Percentiles rank a stretch among this genome's conserved stretches.
These are phyloP conservation scores for Athripsodes cinereus DNA, from an alignment of 2,888 invertebrate genomes.

Conservation along the genomic window DNA sequence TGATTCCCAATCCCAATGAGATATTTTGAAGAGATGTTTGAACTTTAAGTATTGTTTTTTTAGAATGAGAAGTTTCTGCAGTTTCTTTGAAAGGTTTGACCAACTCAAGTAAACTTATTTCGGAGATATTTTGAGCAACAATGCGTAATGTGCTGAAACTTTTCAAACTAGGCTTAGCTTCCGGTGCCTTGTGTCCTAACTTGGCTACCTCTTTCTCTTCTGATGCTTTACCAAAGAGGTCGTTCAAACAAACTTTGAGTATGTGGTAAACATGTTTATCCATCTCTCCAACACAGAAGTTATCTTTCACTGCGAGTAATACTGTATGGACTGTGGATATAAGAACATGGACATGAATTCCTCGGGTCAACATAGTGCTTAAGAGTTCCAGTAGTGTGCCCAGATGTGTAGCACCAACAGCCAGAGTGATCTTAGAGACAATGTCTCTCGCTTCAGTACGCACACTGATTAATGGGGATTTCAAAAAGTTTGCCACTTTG, in stretches of 20 bases:
- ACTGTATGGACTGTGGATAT: constrained; percentile 84
- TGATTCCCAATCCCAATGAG: constrained; percentile 75
- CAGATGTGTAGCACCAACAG: constrained; percentile 79
- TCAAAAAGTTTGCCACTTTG: constrained; percentile 86
- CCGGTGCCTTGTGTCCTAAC: constrained; percentile 72
- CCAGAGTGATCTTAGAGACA: constrained; percentile 83
- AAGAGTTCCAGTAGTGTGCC: constrained; percentile 74
- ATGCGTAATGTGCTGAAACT: constrained; percentile 82
- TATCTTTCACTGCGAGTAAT: constrained; percentile 62
- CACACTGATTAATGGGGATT: constrained; percentile 82
- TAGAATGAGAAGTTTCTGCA: constrained; percentile 69
- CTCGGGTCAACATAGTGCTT: constrained; percentile 71
- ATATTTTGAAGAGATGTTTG: constrained; percentile 75
- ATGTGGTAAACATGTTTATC: constrained; percentile 71
- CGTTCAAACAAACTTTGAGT: constrained; percentile 76
- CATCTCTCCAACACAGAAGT: constrained; percentile 72
- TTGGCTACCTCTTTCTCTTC: constrained; percentile 91
- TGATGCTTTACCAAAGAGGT: constrained; percentile 79
- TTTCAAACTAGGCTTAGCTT: constrained; percentile 77
- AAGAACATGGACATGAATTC: constrained; percentile 92
- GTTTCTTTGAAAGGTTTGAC: constrained; percentile 78
- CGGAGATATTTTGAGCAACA: constrained; percentile 71
- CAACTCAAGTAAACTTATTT: constrained; percentile 67
- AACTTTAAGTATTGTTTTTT: constrained; percentile 72
- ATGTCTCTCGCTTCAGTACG: constrained; percentile 81